A percentile compares a stretch with the other conserved stretches of the same genome.
phyloP scores from a whole-genome alignment of 2,113 vertebrate genomes.

The human (Homo sapiens) region GRCh38 chr3:96188001-96188500 shows the following conservation, averaged over 20 bases:
- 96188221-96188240: neutral
- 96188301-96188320: neutral
- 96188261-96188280: neutral
- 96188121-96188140: neutral
- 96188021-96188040: neutral
- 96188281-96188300: neutral
- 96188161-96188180: neutral
- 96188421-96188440: neutral
- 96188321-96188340: neutral
- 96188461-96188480: neutral
- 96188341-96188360: neutral
- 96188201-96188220: neutral
- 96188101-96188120: slow-evolving; percentile 31
- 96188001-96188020: neutral
- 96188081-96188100: neutral
- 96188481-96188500: neutral
- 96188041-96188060: neutral
- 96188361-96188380: neutral
- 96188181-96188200: neutral
- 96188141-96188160: neutral
- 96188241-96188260: neutral
- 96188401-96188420: neutral
- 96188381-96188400: slow-evolving; percentile 11
- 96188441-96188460: neutral
- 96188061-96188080: neutral